Evolutionary conservation across 2,113 vertebrate genomes (phyloP).

Genomic region (Chlamydotis undulata): DNA sequence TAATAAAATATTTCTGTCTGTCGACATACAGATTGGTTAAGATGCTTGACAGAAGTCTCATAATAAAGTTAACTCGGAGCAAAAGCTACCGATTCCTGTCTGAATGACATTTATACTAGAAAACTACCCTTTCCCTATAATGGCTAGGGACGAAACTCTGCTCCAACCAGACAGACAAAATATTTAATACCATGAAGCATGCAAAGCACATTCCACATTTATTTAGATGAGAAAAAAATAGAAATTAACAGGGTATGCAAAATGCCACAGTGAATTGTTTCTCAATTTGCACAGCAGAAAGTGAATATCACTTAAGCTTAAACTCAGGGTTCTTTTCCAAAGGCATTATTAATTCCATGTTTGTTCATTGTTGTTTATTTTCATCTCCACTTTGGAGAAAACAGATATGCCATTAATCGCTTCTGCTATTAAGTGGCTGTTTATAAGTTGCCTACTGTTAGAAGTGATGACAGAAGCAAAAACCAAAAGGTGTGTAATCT

Average conservation of each 20-base stretch:
- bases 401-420: background rate
- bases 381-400: background rate
- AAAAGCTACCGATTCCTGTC: background rate
- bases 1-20: background rate
- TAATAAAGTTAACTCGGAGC: background rate
- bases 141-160: background rate
- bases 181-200: background rate
- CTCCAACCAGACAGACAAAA: background rate
- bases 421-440: background rate
- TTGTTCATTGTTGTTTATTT: background rate
- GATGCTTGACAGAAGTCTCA: background rate
- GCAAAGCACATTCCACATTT: background rate
- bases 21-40: background rate
- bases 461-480: slow-evolving; percentile 1
- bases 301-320: background rate
- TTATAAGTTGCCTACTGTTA: background rate
- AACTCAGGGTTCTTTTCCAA: background rate
- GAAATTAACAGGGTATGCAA: background rate
- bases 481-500: background rate
- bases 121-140: background rate
- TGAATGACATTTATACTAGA: background rate
- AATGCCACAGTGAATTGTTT: background rate
- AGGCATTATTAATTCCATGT: background rate
- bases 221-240: background rate
- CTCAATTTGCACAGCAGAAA: background rate